Base-by-base conservation (phyloP, 2,113 vertebrate genomes). In the Gavia stellata region DNA sequence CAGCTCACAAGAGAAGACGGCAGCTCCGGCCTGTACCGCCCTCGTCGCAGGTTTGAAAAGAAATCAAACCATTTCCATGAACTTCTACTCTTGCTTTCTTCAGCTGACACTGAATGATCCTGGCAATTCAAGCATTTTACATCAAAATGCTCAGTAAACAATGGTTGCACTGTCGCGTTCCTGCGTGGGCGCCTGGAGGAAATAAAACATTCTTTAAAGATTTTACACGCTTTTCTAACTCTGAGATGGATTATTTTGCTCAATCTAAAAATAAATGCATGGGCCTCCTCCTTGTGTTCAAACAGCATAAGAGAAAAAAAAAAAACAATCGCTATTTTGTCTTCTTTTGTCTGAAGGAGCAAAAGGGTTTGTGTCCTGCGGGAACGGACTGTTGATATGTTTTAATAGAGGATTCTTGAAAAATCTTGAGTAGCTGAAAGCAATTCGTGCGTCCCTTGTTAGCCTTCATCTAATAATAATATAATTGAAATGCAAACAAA, bases 141-240 rank as follows among this genome's bases (percentile, higher is more conserved):
- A 95, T 90, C 63, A 83, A 94, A 91, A 94, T 88, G 83, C 65
- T 81, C 70, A n/a, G 80, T 55, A 78, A 94, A 94, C 93, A 96
- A 94, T 77, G 70, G 80, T 16, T 45, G 52, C 7, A 65, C 86
- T 92, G 75, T 94, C 36, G 1, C 24, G 31, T 28, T 97, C 84
- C 82, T 66, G 53, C 5, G 4, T 70, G 77, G 86, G 36, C 0
- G 59, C 92, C 86, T 67, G 71, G 52, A 94, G 91, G 93, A 92
- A 96, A 92, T 71, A 84, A 94, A 95, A 93, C 87, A 68, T 88
- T 95, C 94, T 81, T 94, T 88, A 82, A 91, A 73, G 65, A 94
- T 94, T 83, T 92, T 88, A 94, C 83, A 93, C 6, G 56, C 90
- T 97, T 94, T 95, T 94, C 92, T 97, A 84, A 90, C 78, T 87